Evolutionary conservation across 2,113 vertebrate species (phyloP).

Genomic region (Bucco capensis): DNA sequence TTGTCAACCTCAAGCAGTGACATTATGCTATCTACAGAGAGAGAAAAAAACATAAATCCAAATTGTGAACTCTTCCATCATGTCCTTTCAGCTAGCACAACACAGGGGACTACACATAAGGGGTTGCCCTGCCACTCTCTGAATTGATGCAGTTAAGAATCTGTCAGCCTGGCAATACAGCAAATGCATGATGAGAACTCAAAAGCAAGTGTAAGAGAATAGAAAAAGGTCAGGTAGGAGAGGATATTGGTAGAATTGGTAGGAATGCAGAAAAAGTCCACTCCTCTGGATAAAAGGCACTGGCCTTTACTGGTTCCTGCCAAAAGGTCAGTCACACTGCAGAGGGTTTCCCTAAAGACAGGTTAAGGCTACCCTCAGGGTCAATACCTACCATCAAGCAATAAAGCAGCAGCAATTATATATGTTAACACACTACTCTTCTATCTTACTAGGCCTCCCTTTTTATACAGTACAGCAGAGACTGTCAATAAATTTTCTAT

Average conservation of each 20-base stretch:
- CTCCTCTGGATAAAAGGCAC: neutral
- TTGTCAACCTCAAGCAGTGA: neutral
- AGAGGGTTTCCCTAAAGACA: neutral
- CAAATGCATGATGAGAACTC: neutral
- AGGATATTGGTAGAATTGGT: neutral
- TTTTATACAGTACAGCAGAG: neutral
- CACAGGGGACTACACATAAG: fast-evolving
- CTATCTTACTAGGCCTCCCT: neutral
- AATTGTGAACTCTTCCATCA: neutral
- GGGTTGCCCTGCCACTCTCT: neutral
- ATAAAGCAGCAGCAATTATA: neutral
- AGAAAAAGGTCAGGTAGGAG: neutral
- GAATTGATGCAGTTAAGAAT: neutral
- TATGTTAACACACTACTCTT: neutral
- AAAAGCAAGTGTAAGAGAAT: neutral
- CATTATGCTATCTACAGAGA: neutral
- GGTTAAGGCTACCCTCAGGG: neutral
- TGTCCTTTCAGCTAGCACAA: neutral
- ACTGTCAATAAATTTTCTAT: neutral
- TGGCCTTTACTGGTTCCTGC: neutral
- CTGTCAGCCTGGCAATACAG: neutral
- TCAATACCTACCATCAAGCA: neutral
- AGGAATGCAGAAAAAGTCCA: neutral
- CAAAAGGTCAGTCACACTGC: neutral
- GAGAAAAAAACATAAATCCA: neutral